phyloP scores from a whole-genome alignment of 2,113 vertebrate species.

The Zosterops hypoxanthus region DNA sequence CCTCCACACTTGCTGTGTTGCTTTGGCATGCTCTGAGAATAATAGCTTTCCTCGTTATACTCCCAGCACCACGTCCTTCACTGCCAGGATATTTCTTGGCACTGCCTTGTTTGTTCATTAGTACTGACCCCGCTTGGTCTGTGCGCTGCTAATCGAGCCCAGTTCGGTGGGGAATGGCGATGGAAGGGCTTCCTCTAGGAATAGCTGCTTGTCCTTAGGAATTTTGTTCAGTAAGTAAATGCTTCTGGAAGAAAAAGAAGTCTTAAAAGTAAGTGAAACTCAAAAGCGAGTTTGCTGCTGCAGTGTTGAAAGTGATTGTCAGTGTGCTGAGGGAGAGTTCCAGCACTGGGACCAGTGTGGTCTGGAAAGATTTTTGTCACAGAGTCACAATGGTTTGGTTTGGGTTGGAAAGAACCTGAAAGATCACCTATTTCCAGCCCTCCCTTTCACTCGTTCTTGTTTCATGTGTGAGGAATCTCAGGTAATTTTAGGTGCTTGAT shows the following conservation, averaged over 20 bases:
- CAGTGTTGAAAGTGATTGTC: not conserved
- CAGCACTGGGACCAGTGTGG: not conserved
- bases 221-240: not conserved
- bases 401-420: not conserved
- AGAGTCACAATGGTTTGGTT: not conserved
- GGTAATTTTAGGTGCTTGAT: not conserved
- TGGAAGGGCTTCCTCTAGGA: not conserved
- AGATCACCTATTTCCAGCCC: accelerated
- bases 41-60: conserved; percentile 46
- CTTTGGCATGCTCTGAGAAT: conserved; percentile 31
- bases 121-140: not conserved
- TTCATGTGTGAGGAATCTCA: not conserved
- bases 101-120: conserved; percentile 58
- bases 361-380: not conserved
- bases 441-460: not conserved
- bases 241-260: not conserved
- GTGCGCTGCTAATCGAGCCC: not conserved
- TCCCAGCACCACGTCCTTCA: conserved; percentile 46
- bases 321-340: not conserved
- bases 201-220: not conserved
- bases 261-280: not conserved
- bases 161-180: not conserved
- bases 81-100: conserved; percentile 55
- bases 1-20: conserved; percentile 13
- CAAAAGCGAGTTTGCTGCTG: not conserved